These are phyloP conservation scores for Liparis tanakae DNA, from an alignment of 2,797 vertebrate species.

Conservation along the genomic window DNA sequence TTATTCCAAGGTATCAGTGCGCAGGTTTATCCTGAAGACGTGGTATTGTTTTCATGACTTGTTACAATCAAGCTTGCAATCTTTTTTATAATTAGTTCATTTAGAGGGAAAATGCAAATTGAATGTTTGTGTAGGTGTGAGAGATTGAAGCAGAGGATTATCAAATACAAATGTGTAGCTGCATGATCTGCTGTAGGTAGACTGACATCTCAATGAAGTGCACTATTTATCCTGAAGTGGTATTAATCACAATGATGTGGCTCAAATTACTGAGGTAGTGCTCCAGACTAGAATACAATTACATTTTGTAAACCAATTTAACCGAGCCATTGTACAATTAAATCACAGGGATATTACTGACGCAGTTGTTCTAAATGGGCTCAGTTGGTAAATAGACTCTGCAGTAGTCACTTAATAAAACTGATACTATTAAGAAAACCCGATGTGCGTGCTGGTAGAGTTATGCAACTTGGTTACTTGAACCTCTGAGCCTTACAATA, in stretches of 20 bases:
- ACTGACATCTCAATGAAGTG: constrained; percentile 63
- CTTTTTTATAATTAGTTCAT: constrained; percentile 42
- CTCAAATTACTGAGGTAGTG: constrained; percentile 65
- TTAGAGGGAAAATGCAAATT: constrained; percentile 28
- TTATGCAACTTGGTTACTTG: constrained; percentile 32
- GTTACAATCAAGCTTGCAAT: constrained; percentile 15
- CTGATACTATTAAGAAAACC: constrained; percentile 40
- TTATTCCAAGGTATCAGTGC: constrained; percentile 18
- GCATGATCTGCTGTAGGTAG: constrained; percentile 51
- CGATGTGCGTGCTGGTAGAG: constrained; percentile 25
- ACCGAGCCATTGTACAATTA: constrained; percentile 57
- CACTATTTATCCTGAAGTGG: constrained; percentile 68
- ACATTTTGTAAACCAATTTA: constrained; percentile 67
- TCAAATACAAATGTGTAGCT: constrained; percentile 52
- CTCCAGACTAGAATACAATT: constrained; percentile 67
- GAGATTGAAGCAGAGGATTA: constrained; percentile 34
- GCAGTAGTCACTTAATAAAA: constrained; percentile 55
- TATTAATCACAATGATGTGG: constrained; percentile 69
- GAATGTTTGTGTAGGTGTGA: constrained; percentile 33
- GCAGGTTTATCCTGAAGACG: constrained; percentile 20
- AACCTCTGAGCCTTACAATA: constrained; percentile 7
- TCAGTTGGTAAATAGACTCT: constrained; percentile 49
- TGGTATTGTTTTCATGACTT: constrained; percentile 35
- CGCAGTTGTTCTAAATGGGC: constrained; percentile 37
- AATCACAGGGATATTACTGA: constrained; percentile 51